Conservation (phyloP, 1,140 invertebrate species). For the Drosophila yakuba region DNA sequence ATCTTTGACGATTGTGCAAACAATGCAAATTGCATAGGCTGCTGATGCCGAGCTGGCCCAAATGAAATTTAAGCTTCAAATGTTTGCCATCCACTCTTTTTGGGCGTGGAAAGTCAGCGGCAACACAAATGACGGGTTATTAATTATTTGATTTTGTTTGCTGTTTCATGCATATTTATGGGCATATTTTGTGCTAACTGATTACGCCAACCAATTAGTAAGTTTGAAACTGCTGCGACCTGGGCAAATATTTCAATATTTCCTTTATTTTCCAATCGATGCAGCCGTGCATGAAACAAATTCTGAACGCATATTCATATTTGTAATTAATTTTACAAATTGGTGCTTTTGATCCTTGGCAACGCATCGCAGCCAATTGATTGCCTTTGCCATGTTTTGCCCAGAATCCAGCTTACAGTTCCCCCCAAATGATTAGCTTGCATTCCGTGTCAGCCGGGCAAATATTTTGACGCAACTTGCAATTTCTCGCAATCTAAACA, state of each 20-base stretch:
- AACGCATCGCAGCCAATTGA: conserved; percentile 24
- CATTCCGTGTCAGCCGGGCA: conserved; percentile 36
- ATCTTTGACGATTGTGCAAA: conserved; percentile 52
- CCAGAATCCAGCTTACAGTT: conserved; percentile 4
- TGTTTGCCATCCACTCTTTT: background rate
- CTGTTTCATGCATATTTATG: conserved; percentile 40
- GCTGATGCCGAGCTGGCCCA: conserved; percentile 11
- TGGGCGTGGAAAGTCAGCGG: background rate
- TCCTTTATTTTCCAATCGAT: conserved; percentile 1
- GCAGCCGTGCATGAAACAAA: conserved; percentile 33
- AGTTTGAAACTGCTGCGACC: conserved; percentile 23
- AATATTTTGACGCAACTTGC: conserved; percentile 80
- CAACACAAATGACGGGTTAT: conserved; percentile 55
- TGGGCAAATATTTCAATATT: conserved; percentile 35
- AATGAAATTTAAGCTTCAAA: conserved; percentile 33
- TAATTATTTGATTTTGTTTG: conserved; percentile 58
- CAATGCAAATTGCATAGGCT: conserved; percentile 29
- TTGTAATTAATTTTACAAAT: conserved; percentile 52
- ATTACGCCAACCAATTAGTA: conserved; percentile 67
- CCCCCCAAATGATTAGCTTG: conserved; percentile 39
- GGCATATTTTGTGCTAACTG: conserved; percentile 40
- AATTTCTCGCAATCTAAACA: conserved; percentile 79
- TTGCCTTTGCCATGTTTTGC: background rate
- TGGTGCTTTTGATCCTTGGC: conserved; percentile 15
- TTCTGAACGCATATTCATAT: conserved; percentile 45